These are phyloP conservation scores for Unio delphinus DNA, from an alignment of 2,888 invertebrate genomes.

Conservation along the genomic window DNA sequence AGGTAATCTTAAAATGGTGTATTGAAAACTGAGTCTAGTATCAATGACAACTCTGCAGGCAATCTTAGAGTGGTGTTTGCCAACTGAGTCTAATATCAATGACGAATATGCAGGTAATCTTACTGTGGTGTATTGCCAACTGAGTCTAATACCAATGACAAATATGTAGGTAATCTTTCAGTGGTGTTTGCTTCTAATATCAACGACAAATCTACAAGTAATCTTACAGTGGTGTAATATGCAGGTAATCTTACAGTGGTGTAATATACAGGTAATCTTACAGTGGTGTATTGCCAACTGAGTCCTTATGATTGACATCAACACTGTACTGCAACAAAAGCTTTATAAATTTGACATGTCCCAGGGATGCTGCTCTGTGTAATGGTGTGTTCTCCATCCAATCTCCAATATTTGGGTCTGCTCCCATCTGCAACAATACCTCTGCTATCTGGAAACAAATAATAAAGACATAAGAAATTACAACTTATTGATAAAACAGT, in stretches of 20 bases:
- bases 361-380: conserved; percentile 86
- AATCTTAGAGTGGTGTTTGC: too few relatives aligned
- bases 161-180: too few relatives aligned
- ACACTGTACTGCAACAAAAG: conserved; percentile 77
- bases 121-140: conserved; percentile 76
- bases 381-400: conserved; percentile 74
- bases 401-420: conserved; percentile 78
- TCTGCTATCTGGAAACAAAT: conserved; percentile 77
- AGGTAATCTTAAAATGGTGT: too few relatives aligned
- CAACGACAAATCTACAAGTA: too few relatives aligned
- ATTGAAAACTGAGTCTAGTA: too few relatives aligned
- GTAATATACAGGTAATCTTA: conserved; percentile 69
- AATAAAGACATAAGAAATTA: not conserved
- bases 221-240: too few relatives aligned
- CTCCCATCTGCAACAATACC: conserved; percentile 79
- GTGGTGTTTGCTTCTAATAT: too few relatives aligned
- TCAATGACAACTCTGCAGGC: too few relatives aligned
- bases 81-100: too few relatives aligned
- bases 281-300: conserved; percentile 84
- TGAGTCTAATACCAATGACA: conserved; percentile 73
- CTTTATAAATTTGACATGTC: conserved; percentile 80
- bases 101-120: too few relatives aligned
- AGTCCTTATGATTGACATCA: conserved; percentile 77
- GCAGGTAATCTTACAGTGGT: too few relatives aligned
- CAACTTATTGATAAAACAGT: not conserved